Evolutionary conservation across 2,888 invertebrate genomes (phyloP).

Genomic region (Flexamia atlantica): DNA sequence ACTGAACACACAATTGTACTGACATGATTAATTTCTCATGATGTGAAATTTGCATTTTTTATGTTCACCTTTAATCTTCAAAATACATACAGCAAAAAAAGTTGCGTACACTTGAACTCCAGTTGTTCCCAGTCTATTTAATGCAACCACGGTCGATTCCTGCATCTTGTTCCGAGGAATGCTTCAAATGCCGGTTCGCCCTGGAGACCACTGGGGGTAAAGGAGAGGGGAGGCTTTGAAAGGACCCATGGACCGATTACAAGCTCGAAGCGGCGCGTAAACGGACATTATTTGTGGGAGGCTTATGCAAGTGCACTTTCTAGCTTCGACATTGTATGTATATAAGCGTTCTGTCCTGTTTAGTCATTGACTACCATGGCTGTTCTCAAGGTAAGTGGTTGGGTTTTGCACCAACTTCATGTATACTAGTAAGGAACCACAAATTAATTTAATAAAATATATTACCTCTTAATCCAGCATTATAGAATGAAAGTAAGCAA

Average conservation of each 20-base stretch:
- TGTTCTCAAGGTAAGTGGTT: constrained; percentile 45
- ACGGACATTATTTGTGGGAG: constrained; percentile 23
- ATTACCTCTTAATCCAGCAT: background rate
- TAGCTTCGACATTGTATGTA: constrained; percentile 46
- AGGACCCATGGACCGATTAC: constrained; percentile 31
- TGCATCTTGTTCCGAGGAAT: too few species aligned
- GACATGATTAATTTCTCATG: too few species aligned
- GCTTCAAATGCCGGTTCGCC: too few species aligned
- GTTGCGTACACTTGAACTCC: too few species aligned
- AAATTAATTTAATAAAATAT: background rate
- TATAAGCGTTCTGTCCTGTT: constrained; percentile 44
- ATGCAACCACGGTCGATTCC: too few species aligned
- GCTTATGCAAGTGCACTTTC: constrained; percentile 57
- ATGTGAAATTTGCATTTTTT: too few species aligned
- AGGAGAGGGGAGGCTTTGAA: constrained; percentile 5
- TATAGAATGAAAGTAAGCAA: too few species aligned
- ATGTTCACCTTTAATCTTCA: too few species aligned
- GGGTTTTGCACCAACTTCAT: background rate
- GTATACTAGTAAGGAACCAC: background rate
- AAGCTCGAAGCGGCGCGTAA: constrained; percentile 34
- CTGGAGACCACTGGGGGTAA: too few species aligned
- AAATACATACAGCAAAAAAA: too few species aligned
- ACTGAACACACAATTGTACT: too few species aligned
- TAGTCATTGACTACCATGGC: constrained; percentile 34
- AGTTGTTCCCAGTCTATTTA: too few species aligned